phyloP scores from a whole-genome alignment of 2,797 vertebrate genomes.

The Melanotaenia parkinsoni region DNA sequence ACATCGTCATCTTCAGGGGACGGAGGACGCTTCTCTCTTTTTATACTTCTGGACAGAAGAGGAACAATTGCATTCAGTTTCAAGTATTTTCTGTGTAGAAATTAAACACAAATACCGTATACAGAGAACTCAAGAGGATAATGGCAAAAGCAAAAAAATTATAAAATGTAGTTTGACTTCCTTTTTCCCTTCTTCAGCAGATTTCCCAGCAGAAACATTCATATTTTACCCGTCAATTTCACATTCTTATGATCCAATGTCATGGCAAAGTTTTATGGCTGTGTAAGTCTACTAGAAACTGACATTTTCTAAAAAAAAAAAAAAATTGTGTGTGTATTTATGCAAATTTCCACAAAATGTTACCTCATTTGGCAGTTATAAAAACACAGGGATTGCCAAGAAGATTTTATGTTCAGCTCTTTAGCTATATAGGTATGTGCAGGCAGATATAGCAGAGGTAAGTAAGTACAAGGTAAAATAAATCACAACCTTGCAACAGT shows the following conservation, averaged over 20 bases:
- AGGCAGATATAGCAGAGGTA: not conserved
- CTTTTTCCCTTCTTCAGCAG: not conserved
- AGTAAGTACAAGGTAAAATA: not conserved
- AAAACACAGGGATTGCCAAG: not conserved
- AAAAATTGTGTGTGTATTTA: not conserved
- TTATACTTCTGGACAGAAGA: constrained; percentile 77
- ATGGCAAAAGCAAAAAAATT: not conserved
- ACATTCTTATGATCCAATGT: not conserved
- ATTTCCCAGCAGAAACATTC: not conserved
- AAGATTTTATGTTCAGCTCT: not conserved
- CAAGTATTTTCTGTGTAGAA: not conserved
- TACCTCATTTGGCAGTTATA: not conserved
- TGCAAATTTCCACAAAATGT: not conserved
- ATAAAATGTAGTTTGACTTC: not conserved
- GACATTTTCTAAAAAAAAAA: not conserved
- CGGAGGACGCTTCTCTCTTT: constrained; percentile 85
- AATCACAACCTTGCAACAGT: not conserved
- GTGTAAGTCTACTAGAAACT: not conserved
- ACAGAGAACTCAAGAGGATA: not conserved
- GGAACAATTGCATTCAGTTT: not conserved
- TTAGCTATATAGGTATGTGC: not conserved
- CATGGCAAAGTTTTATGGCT: not conserved
- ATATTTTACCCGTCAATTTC: not conserved
- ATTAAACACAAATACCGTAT: not conserved
- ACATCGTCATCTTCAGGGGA: constrained; percentile 88